Conservation (phyloP, 2,797 vertebrate species). For the Gadopsis marmoratus region DNA sequence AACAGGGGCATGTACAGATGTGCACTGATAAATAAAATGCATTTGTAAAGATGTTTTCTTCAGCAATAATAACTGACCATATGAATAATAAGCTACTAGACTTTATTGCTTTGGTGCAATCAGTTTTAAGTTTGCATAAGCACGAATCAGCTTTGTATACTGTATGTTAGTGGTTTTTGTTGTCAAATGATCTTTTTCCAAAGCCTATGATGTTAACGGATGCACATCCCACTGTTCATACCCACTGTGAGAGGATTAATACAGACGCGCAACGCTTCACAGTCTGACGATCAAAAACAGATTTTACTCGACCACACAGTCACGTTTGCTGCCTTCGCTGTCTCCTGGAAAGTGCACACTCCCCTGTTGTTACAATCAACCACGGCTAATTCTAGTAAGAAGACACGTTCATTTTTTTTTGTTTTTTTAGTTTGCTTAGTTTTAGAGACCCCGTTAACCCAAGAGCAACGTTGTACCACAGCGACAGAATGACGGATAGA, state of each 20-base stretch:
- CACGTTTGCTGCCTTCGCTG: rapidly evolving
- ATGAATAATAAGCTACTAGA: background rate
- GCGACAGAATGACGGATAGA: rapidly evolving
- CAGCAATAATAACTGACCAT: background rate
- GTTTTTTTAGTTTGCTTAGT: rapidly evolving
- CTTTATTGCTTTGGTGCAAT: background rate
- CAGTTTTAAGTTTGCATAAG: background rate
- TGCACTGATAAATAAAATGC: background rate
- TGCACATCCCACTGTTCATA: conserved; percentile 1
- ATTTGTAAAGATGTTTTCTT: background rate
- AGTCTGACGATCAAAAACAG: background rate
- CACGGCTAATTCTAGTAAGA: background rate
- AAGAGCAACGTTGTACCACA: background rate
- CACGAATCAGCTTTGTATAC: background rate
- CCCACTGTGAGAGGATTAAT: background rate
- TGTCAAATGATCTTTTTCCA: background rate
- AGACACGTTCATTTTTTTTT: background rate
- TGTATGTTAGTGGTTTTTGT: rapidly evolving
- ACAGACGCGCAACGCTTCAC: background rate
- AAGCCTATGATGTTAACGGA: background rate
- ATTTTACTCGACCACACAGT: background rate
- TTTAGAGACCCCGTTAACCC: rapidly evolving
- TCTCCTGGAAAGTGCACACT: rapidly evolving
- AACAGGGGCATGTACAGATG: background rate
- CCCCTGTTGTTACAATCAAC: rapidly evolving